phyloP scores from a whole-genome alignment of 2,113 vertebrate species.

The Turnix velox region DNA sequence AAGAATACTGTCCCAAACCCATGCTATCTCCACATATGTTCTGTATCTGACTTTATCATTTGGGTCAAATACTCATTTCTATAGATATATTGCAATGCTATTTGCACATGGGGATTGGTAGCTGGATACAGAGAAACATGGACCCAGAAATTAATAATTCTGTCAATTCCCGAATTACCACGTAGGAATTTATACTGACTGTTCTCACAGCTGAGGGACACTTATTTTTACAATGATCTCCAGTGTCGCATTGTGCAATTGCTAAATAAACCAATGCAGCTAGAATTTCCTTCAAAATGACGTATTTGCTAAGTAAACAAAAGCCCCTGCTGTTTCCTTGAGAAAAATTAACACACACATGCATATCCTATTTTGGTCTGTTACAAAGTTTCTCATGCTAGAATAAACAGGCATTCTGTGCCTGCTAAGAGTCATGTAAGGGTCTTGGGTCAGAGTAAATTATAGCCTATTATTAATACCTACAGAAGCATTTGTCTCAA shows the following conservation, averaged over 20 bases:
- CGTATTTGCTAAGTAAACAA: constrained; percentile 21
- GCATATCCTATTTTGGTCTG: not conserved
- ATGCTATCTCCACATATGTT: not conserved
- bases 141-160: not conserved
- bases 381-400: constrained; percentile 2
- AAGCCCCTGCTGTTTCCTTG: constrained; percentile 23
- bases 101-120: not conserved
- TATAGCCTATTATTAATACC: not conserved
- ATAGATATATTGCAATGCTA: not conserved
- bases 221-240: not conserved
- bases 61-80: not conserved
- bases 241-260: not conserved
- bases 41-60: not conserved
- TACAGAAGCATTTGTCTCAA: not conserved
- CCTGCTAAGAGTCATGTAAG: not conserved
- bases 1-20: not conserved
- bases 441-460: not conserved
- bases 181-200: not conserved
- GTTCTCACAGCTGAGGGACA: not conserved
- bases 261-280: not conserved
- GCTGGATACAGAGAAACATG: not conserved
- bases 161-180: not conserved
- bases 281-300: constrained; percentile 13
- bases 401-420: not conserved
- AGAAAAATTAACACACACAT: constrained; percentile 44